phyloP scores from a whole-genome alignment of 2,113 vertebrate species.

The Smithornis capensis region DNA sequence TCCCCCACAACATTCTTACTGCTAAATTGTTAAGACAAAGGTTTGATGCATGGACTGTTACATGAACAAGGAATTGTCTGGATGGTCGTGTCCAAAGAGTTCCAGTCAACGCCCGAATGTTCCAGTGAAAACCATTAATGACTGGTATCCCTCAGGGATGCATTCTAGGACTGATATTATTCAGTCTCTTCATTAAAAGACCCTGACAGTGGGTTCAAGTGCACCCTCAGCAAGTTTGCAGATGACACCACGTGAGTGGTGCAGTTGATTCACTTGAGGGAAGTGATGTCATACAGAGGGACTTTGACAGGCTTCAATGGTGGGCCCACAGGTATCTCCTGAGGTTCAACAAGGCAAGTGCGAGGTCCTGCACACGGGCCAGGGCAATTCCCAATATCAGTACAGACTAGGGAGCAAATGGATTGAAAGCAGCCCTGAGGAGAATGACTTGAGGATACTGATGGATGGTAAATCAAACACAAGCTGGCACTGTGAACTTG shows the following conservation, averaged over 20 bases:
- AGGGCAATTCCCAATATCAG: not conserved
- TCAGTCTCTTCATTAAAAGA: not conserved
- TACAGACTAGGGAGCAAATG: fast-evolving
- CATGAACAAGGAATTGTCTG: not conserved
- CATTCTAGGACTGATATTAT: fast-evolving
- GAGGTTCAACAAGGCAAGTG: not conserved
- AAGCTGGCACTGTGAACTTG: fast-evolving
- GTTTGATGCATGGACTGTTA: not conserved
- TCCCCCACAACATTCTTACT: not conserved
- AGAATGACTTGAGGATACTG: not conserved
- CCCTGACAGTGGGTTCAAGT: not conserved
- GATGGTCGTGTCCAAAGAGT: fast-evolving
- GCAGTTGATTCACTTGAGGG: not conserved
- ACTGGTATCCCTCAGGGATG: not conserved
- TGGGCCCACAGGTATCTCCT: not conserved
- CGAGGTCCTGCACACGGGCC: not conserved
- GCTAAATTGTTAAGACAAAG: not conserved
- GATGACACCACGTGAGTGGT: fast-evolving
- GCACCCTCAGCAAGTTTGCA: not conserved
- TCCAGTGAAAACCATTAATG: not conserved
- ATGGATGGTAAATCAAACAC: not conserved
- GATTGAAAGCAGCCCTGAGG: not conserved
- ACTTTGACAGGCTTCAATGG: not conserved
- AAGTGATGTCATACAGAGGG: not conserved
- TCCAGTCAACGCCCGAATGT: not conserved